Evolutionary conservation across 2,797 vertebrate species (phyloP), one percentile per base, ranked within the genome.

Genomic region (Discoglossus pictus): DNA sequence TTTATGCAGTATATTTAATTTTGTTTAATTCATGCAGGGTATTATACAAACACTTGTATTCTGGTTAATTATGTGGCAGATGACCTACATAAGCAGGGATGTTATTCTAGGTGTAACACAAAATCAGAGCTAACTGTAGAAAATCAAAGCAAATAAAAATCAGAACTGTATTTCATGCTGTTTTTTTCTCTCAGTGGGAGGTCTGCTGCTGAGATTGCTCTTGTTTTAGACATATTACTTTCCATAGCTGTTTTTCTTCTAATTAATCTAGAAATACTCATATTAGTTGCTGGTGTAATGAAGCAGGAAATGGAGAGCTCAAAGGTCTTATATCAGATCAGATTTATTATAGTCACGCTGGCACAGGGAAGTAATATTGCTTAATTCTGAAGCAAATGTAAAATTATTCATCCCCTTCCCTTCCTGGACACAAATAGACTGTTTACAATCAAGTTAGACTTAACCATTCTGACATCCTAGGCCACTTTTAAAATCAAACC

Each of bases 21-120:
- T 31, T 47, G 18, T 21, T 21, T 47, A 47, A 47, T 47, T 47
- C n/a, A n/a, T 44, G 42, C 8, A 18, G 42, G 7, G 15, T 44
- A 13, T 17, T 8, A 44, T 18, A 18, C 42, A 21, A 18, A 20
- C 53, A 39, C 36, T 35, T 56, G 38, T 24, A 23, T 42, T n/a
- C 35, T 38, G 39, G 23, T 38, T 69, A 61, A 61, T 46, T 61
- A 44, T 15, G 11, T 25, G 50, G 53, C 11, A 42, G 40, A 50
- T 61, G 40, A 43, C 66, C 66, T 47, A 36, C 11, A 61, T 38
- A 34, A 52, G 39, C 15, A 38, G 24, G 21, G 40, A 25, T 53
- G 60, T 53, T 69, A 61, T 31, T 47, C 27, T 20, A 46, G 42
- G 35, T 61, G 15, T 69, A 53, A 55, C 25, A 35, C 39, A 43